Conservation (phyloP, 92 coral and sea anemone genomes). For the Galaxea fascicularis region DNA sequence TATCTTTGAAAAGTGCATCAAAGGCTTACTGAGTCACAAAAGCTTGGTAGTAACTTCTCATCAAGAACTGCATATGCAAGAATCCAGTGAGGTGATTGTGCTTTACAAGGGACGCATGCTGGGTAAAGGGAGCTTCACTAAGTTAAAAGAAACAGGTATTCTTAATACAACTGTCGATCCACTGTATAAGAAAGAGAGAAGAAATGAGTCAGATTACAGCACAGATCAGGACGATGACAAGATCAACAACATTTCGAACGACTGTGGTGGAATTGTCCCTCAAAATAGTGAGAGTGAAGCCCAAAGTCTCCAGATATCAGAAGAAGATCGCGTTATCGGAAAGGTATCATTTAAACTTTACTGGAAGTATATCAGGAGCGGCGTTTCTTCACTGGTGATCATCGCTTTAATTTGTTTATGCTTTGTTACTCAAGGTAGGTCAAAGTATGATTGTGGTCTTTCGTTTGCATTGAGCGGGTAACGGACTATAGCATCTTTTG, state of each 20-base stretch:
- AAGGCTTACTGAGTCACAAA: not conserved
- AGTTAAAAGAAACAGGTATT: not conserved
- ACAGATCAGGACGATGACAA: not conserved
- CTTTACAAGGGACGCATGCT: not conserved
- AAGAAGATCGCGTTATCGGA: not conserved
- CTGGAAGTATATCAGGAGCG: conserved; percentile 8
- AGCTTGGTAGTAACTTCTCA: not conserved
- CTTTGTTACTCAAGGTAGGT: not conserved
- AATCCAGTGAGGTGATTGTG: not conserved
- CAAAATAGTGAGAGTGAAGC: not conserved
- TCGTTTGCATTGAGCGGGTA: no score
- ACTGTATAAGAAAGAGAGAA: not conserved
- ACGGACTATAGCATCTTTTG: no score
- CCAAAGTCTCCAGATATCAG: not conserved
- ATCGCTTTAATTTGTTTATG: not conserved
- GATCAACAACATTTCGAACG: no score
- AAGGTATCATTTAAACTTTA: not conserved
- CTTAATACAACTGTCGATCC: not conserved
- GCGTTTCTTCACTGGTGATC: not conserved
- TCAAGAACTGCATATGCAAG: not conserved
- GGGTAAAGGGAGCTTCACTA: not conserved
- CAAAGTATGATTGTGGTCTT: not conserved
- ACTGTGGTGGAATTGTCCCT: not conserved
- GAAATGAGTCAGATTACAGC: not conserved
- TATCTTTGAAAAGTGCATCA: conserved; percentile 1